phyloP scores from a whole-genome alignment of 37 sponge, comb jelly and placozoan species.

The Beroe ovata region DNA sequence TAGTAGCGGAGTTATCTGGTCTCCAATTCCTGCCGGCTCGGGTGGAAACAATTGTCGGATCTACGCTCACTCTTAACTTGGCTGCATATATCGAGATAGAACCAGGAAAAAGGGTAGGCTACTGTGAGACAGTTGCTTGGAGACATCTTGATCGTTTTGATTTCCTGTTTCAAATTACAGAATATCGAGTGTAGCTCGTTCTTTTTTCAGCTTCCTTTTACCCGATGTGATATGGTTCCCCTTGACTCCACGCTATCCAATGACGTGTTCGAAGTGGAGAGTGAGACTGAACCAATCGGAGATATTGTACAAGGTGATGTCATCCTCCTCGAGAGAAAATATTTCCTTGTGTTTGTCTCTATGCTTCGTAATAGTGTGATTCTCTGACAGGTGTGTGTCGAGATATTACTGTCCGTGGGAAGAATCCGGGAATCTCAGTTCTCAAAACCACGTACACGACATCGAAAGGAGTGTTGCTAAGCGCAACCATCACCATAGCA shows the following conservation, averaged over 20 bases:
- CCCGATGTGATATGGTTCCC: constrained; percentile 27
- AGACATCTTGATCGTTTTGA: not conserved
- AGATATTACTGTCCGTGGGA: not conserved
- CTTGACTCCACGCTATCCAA: constrained; percentile 20
- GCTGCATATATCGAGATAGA: constrained; percentile 28
- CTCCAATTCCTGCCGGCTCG: constrained; percentile 3
- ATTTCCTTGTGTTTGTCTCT: not conserved
- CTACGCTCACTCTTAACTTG: constrained; percentile 21
- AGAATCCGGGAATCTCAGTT: not conserved
- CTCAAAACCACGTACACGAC: constrained; percentile 14
- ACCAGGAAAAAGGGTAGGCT: not conserved
- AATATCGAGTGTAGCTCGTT: too few relatives aligned
- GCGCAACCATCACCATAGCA: constrained; percentile 22
- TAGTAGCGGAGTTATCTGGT: constrained; percentile 21
- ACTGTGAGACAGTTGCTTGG: too few relatives aligned
- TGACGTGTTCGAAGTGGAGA: not conserved
- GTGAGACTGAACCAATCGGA: not conserved
- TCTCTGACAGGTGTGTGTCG: constrained; percentile 15
- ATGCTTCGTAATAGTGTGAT: too few relatives aligned
- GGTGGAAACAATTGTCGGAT: constrained; percentile 9
- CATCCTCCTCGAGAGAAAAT: too few relatives aligned
- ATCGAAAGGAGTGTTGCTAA: not conserved
- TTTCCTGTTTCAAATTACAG: too few relatives aligned
- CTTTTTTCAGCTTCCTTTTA: constrained; percentile 14
- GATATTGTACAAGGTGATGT: constrained; percentile 18